Evolutionary conservation across 37 sponge, comb jelly and placozoan genomes (phyloP), one percentile per base, ranked within the genome.

Genomic region (Bolinopsis microptera): DNA sequence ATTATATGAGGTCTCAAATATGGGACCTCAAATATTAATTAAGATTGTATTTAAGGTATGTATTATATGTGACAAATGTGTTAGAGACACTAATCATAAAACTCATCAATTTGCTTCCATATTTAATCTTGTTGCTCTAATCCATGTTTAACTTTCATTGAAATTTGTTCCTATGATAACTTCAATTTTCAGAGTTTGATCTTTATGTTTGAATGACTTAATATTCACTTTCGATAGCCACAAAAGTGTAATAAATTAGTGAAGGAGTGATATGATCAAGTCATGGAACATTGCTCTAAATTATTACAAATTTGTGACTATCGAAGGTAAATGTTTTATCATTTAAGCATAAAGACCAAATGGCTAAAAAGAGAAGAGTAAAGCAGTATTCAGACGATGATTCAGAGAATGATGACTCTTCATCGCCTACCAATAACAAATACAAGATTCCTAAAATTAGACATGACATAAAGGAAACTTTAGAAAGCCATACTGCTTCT

Each of bases 291-390:
- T 48, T 5, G 5, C 61, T 48, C 5, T 48, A 48, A 48, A 48
- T 48, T 48, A 48, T 18, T 48, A 48, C 61, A 48, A 13, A 18
- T 48, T 48, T 48, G 61, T 48, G 61, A 13, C 61, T 33, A 5
- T 32, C 80, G 33, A 77, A 77, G 3, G 80, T 32, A 77, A 16
- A 32, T 77, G 80, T 77, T 77, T 21, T 13, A 32, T 16, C 27
- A 77, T 32, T 77, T 32, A 77, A 77, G 80, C 32, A 77, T 77
- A 77, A 77, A 77, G 80, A 28, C 16, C 35, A 77, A 13, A 77
- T 77, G 80, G 80, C 80, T 22, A 77, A 34, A 77, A 77, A 77
- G 35, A 31, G 80, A 77, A 31, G 80, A 32, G 80, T 77, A 9
- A 27, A 77, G 36, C 80, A 77, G 32, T 77, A 32, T 18, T 77